A percentile compares a stretch with the other conserved stretches of the same genome.
These are phyloP conservation scores for Tarsius wallacei DNA, from an alignment of 2,797 vertebrate species.

Conservation along the genomic window DNA sequence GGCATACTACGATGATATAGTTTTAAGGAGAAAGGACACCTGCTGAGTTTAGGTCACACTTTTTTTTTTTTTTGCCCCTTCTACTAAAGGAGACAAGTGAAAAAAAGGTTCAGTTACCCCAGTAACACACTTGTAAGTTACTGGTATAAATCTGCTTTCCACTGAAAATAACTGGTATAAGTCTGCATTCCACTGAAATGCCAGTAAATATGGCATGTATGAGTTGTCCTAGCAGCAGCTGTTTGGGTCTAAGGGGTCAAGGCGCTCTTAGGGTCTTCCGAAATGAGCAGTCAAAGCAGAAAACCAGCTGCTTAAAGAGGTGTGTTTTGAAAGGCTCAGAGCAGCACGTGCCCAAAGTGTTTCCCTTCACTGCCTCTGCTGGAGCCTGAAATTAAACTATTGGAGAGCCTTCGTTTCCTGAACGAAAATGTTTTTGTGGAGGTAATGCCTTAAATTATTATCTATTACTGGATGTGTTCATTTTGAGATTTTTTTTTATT, in stretches of 20 bases:
- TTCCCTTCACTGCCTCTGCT: not conserved
- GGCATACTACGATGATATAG: not conserved
- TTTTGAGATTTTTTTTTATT: not conserved
- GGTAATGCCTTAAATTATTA: conserved; percentile 37
- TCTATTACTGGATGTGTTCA: not conserved
- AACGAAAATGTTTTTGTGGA: conserved; percentile 51
- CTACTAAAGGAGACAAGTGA: not conserved
- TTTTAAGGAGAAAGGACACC: conserved; percentile 66
- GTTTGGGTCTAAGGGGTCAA: conserved; percentile 65
- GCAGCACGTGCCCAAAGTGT: conserved; percentile 36
- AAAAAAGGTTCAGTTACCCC: conserved; percentile 34
- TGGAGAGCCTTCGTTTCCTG: not conserved
- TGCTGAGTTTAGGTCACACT: conserved; percentile 62
- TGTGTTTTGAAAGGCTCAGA: conserved; percentile 36
- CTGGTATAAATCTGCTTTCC: conserved; percentile 59
- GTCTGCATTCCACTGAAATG: conserved; percentile 54
- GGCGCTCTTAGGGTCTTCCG: conserved; percentile 50
- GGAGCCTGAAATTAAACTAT: conserved; percentile 29
- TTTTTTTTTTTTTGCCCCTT: not conserved
- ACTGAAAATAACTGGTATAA: conserved; percentile 62
- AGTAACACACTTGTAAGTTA: conserved; percentile 64
- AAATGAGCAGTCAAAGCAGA: conserved; percentile 64
- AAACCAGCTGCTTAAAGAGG: conserved; percentile 68
- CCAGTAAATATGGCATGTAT: conserved; percentile 67
- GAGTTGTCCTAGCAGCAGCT: conserved; percentile 71